Conservation (phyloP, 1,140 invertebrate genomes). For the Polypedilum vanderplanki region DNA sequence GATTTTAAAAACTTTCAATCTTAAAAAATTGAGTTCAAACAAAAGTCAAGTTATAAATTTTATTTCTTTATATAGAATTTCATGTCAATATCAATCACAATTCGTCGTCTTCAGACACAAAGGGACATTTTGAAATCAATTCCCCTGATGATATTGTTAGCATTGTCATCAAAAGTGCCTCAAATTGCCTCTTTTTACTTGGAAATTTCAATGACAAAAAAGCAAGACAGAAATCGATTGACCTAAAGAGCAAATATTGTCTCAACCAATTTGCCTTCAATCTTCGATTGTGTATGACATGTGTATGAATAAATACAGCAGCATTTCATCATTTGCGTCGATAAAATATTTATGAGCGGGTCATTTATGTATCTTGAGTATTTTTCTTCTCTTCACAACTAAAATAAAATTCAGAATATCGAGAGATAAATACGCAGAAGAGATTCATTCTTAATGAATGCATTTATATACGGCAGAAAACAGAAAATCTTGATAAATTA, state of each 20-base stretch:
- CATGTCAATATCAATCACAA: too few relatives aligned
- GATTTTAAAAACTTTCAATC: too few relatives aligned
- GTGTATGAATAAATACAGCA: slow-evolving; percentile 10
- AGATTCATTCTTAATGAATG: slow-evolving; percentile 27
- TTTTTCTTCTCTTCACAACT: background rate
- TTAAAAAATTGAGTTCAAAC: too few relatives aligned
- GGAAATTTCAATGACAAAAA: too few relatives aligned
- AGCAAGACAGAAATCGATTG: slow-evolving; percentile 9
- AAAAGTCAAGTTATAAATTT: too few relatives aligned
- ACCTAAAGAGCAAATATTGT: slow-evolving; percentile 1
- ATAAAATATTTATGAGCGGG: slow-evolving; percentile 23
- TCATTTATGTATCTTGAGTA: background rate
- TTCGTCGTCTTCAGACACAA: too few relatives aligned
- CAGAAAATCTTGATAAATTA: slow-evolving; percentile 22
- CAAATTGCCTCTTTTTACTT: too few relatives aligned
- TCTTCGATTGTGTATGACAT: background rate
- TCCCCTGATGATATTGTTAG: too few relatives aligned
- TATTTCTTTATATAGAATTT: too few relatives aligned
- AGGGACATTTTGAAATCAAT: too few relatives aligned
- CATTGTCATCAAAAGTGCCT: too few relatives aligned
- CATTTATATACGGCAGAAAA: slow-evolving; percentile 24
- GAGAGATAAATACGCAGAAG: background rate
- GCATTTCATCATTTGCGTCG: slow-evolving; percentile 24
- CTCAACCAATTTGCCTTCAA: background rate
- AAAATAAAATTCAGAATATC: background rate